Evolutionary conservation across 2,113 vertebrate species (phyloP), one percentile per base, ranked within the genome.

Genomic region (Clarias gariepinus): DNA sequence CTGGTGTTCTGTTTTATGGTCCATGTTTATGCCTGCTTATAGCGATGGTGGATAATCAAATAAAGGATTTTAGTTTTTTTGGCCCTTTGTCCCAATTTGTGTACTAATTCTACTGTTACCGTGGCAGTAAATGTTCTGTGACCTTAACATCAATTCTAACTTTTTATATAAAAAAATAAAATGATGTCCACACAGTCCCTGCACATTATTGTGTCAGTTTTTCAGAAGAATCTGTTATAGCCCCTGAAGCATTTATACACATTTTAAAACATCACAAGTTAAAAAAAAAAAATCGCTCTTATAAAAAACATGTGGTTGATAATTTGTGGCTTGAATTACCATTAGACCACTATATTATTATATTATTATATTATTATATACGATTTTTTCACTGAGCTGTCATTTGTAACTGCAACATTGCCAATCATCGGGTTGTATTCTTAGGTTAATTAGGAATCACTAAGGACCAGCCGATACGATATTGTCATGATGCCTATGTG

Each of bases 1-100:
- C n/a, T 52, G 23, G 41, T 80, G 52, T 81, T 41, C 63, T 63
- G 55, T 69, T 73, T 82, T 69, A 69, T 66, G 55, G 63, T 63
- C 57, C 53, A 83, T 71, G n/a, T 52, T 74, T 47, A 52, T 41
- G 71, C 52, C 71, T 74, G 21, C 10, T 47, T 74, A 47, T 74
- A 47, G 71, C 12, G 19, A 47, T 23, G 0, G 9, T 47, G 21
- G 36, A 41, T 47, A 10, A 9, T 47, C 19, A 21, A 41, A 41
- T 73, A 18, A 19, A 19, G 30, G 30, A 71, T 28, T 71, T 36
- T 19, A 19, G 16, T 71, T 10, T 47, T 47, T 47, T 19, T 19
- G 36, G 47, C 18, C 21, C 36, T 74, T 47, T 74, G 71, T 47
- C 47, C 47, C 47, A 47, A 25, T 12, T 74, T 33, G 33, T 47